phyloP scores from a whole-genome alignment of 2,888 invertebrate genomes.

The Drosophila macrospina region DNA sequence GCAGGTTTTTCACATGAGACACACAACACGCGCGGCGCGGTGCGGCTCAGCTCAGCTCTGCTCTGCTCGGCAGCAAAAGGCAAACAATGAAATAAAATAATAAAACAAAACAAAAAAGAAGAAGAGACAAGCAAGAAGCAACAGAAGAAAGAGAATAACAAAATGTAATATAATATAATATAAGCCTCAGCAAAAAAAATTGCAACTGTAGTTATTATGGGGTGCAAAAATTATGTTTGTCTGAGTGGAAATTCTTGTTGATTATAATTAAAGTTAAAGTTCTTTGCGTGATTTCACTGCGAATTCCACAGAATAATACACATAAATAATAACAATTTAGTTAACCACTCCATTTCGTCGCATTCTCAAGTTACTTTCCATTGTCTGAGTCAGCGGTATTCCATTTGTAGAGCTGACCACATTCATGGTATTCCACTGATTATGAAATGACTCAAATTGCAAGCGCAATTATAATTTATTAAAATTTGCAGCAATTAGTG shows the following conservation, averaged over 20 bases:
- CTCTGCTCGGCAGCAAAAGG: slow-evolving; percentile 2
- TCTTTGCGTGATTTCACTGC: slow-evolving; percentile 18
- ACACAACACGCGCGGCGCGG: slow-evolving; percentile 6
- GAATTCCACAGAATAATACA: slow-evolving; percentile 3
- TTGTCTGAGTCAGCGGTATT: too few species aligned
- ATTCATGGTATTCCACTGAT: not conserved
- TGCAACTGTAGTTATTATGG: slow-evolving; percentile 23
- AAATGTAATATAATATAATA: slow-evolving; percentile 14
- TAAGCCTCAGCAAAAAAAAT: slow-evolving; percentile 15
- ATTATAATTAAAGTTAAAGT: slow-evolving; percentile 15
- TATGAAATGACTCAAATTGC: not conserved
- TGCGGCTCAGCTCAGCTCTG: too few species aligned
- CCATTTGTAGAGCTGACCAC: too few species aligned
- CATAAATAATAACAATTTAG: too few species aligned
- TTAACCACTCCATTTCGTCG: too few species aligned
- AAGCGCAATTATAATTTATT: too few species aligned
- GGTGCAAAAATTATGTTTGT: not conserved
- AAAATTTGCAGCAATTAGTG: not conserved
- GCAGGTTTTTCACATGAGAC: slow-evolving; percentile 75
- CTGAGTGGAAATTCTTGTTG: slow-evolving; percentile 12
- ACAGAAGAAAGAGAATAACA: slow-evolving; percentile 9
- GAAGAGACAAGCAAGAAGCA: slow-evolving; percentile 4
- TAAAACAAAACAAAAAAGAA: slow-evolving; percentile 10
- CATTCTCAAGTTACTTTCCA: too few species aligned
- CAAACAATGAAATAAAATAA: slow-evolving; percentile 30